Conservation (phyloP, 2,888 invertebrate genomes). For the Callyntrura sp. region DNA sequence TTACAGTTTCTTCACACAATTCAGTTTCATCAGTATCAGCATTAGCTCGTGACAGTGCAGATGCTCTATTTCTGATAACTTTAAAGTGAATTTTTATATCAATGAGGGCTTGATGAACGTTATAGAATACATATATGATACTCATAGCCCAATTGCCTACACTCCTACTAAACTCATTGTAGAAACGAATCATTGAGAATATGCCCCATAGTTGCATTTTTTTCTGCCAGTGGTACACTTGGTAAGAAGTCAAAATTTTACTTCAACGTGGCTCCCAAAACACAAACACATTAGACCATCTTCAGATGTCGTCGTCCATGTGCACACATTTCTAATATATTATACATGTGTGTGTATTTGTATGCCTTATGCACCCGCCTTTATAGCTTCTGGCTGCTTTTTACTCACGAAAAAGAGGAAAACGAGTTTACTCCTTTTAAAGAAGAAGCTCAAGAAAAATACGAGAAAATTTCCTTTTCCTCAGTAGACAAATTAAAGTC, state of each 20-base stretch:
- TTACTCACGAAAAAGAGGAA: conserved; percentile 61
- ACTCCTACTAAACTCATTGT: too few species aligned
- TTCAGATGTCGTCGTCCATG: conserved; percentile 32
- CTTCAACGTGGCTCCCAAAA: conserved; percentile 24
- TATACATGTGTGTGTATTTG: not conserved
- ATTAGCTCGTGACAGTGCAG: not conserved
- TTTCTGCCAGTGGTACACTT: conserved; percentile 29
- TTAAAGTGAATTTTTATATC: not conserved
- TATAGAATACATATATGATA: too few species aligned
- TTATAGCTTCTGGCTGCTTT: conserved; percentile 59
- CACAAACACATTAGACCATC: not conserved
- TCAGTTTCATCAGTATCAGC: conserved; percentile 6
- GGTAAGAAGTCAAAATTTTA: conserved; percentile 29
- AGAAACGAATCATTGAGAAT: too few species aligned
- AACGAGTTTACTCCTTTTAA: conserved; percentile 75
- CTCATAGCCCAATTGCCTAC: not conserved
- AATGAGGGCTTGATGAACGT: not conserved
- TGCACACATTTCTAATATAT: not conserved
- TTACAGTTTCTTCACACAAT: conserved; percentile 17
- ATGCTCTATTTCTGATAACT: not conserved
- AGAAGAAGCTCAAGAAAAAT: conserved; percentile 57
- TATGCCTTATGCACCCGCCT: not conserved
- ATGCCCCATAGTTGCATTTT: not conserved
- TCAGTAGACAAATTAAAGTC: conserved; percentile 34
- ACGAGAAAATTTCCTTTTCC: conserved; percentile 53